Percentiles rank a stretch among this genome's conserved stretches.
Evolutionary conservation across 2,797 vertebrate genomes (phyloP).

Genomic region (Phyllotis vaccarum): DNA sequence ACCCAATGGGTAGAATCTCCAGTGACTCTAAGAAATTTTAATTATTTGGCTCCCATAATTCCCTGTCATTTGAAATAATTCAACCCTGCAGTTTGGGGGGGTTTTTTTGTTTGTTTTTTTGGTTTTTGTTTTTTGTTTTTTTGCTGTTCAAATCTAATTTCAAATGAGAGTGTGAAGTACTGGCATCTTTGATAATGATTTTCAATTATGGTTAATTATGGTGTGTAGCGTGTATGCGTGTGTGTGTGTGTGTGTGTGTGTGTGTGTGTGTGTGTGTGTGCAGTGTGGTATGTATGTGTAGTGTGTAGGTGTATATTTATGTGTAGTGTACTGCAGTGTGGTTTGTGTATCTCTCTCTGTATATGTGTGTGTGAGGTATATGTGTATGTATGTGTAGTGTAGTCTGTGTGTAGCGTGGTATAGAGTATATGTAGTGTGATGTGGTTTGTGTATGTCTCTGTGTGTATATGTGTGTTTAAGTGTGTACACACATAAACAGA

Average conservation of each 20-base stretch:
- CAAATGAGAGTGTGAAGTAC: constrained; percentile 21
- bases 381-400: neutral
- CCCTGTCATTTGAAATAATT: constrained; percentile 64
- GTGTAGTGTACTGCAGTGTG: neutral
- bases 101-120: too few relatives aligned
- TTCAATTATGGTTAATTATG: constrained; percentile 78
- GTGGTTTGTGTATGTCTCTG: neutral
- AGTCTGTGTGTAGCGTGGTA: neutral
- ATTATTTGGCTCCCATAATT: constrained; percentile 76
- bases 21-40: constrained; percentile 65
- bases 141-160: constrained; percentile 51
- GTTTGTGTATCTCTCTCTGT: neutral
- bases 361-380: too few relatives aligned
- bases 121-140: constrained; percentile 52
- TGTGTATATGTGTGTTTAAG: neutral
- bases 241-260: neutral
- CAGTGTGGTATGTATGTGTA: neutral
- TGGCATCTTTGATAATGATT: constrained; percentile 53
- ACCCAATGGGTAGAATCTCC: neutral
- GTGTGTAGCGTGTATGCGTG: too few relatives aligned
- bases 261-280: neutral
- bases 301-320: too few relatives aligned
- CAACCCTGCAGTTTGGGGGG: constrained; percentile 24
- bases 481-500: neutral
- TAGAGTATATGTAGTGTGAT: neutral